Evolutionary conservation across 2,888 invertebrate species (phyloP).

Genomic region (Phragmatobia fuliginosa): DNA sequence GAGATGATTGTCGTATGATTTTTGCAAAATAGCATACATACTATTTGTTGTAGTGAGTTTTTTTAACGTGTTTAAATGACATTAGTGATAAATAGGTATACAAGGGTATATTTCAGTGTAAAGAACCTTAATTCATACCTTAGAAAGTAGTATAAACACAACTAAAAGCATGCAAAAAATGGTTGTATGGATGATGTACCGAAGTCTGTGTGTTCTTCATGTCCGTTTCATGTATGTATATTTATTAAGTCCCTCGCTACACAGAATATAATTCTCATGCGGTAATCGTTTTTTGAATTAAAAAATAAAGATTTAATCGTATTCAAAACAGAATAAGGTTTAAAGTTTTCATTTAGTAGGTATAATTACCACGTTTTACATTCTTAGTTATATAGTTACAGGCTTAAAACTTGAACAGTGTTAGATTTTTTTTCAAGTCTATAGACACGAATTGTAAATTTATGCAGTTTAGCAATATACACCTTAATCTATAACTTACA

Average conservation of each 20-base stretch:
- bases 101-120: neutral
- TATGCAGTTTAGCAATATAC: neutral
- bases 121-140: neutral
- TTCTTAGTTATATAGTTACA: too few species aligned
- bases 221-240: too few species aligned
- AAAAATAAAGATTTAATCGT: too few species aligned
- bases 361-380: neutral
- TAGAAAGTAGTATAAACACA: neutral
- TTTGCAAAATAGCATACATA: neutral
- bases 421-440: neutral
- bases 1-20: slow-evolving; percentile 1
- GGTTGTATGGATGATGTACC: too few species aligned
- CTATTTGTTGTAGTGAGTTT: neutral
- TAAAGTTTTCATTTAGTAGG: neutral
- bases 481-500: neutral
- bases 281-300: too few species aligned
- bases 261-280: too few species aligned
- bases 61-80: neutral
- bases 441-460: neutral
- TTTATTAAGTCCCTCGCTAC: too few species aligned
- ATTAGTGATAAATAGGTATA: neutral
- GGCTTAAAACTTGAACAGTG: too few species aligned
- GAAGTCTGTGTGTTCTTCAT: too few species aligned
- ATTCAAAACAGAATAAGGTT: neutral
- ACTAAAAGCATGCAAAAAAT: neutral